Evolutionary conservation across 37 sponge, comb jelly and placozoan genomes (phyloP).

Genomic region (Mnemiopsis leidyi): DNA sequence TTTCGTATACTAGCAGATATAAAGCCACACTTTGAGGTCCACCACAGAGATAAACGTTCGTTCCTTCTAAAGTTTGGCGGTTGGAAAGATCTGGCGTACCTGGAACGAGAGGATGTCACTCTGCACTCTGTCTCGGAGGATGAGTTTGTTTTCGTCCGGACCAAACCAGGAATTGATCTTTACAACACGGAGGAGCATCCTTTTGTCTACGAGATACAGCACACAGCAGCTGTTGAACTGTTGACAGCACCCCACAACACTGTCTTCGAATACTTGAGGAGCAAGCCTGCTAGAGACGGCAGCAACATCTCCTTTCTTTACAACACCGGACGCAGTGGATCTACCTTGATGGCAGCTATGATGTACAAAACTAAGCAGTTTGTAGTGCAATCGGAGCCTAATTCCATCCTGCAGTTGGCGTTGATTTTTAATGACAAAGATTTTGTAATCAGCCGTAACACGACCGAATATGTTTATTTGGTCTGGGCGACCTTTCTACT

Average conservation of each 20-base stretch:
- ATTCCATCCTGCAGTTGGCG: neutral
- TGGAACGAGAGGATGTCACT: neutral
- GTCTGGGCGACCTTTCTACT: neutral
- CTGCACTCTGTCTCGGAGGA: neutral
- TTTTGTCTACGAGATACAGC: neutral
- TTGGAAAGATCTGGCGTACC: too few species aligned
- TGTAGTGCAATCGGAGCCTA: neutral
- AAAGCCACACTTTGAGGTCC: too few species aligned
- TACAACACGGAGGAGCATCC: slow-evolving; percentile 16
- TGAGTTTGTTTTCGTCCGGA: neutral
- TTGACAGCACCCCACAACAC: neutral
- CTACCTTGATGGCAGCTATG: neutral
- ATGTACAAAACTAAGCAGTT: neutral
- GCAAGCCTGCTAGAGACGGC: neutral
- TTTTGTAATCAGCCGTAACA: neutral
- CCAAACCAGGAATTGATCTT: neutral
- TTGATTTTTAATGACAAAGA: neutral
- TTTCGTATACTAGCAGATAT: too few species aligned
- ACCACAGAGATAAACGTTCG: too few species aligned
- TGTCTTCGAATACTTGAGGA: neutral
- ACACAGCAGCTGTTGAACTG: neutral
- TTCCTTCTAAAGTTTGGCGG: too few species aligned
- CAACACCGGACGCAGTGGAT: neutral
- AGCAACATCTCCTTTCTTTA: neutral
- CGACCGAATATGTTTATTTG: neutral